phyloP scores from a whole-genome alignment of 2,113 vertebrate species.

The Phaetusa simplex region DNA sequence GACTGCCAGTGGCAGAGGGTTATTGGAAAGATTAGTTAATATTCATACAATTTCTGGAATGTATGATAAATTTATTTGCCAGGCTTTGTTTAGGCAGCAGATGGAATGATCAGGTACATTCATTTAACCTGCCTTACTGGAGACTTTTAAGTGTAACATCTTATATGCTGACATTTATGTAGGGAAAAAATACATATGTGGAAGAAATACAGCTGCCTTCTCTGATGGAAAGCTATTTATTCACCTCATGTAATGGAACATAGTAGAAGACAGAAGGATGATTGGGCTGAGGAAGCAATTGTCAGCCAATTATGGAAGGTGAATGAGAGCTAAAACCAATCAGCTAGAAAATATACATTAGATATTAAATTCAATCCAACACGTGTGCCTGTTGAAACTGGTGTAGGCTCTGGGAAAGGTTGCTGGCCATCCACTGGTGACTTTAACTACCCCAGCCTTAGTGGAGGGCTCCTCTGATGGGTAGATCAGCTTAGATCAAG shows the following conservation, averaged over 20 bases:
- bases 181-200: not conserved
- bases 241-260: not conserved
- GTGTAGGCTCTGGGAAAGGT: not conserved
- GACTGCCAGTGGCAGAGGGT: not conserved
- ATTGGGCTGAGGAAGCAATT: not conserved
- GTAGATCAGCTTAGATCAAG: not conserved
- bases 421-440: not conserved
- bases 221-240: not conserved
- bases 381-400: not conserved
- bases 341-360: not conserved
- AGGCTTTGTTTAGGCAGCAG: not conserved
- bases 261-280: not conserved
- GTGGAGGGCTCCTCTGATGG: not conserved
- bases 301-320: not conserved
- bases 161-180: not conserved
- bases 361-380: not conserved
- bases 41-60: not conserved
- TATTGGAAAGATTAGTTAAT: conserved; percentile 2
- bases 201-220: not conserved
- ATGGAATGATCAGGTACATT: not conserved
- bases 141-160: not conserved
- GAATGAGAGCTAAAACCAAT: not conserved
- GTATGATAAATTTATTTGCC: not conserved
- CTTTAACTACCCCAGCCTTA: not conserved
- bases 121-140: not conserved